Evolutionary conservation across 2,797 vertebrate species (phyloP).

Genomic region (Brotula barbata): DNA sequence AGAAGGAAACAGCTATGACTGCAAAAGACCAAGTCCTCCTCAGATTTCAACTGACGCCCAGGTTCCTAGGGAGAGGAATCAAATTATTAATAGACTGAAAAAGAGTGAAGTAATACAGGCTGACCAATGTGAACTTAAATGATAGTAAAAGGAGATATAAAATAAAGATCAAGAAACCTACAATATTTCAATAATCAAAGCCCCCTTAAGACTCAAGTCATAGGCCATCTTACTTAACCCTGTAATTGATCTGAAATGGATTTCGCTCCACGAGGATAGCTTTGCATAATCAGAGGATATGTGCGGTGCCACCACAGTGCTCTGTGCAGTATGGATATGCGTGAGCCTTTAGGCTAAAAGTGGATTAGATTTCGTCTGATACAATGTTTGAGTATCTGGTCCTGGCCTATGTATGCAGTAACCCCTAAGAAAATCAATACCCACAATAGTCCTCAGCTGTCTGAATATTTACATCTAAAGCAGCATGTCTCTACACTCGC

Average conservation of each 20-base stretch:
- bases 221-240: conserved; percentile 46
- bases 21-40: conserved; percentile 91
- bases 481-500: no score
- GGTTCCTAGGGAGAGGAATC: conserved; percentile 65
- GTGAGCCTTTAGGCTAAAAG: conserved; percentile 33
- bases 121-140: conserved; percentile 27
- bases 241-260: conserved; percentile 50
- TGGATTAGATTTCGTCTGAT: conserved; percentile 36
- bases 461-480: conserved; percentile 2
- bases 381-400: conserved; percentile 28
- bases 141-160: conserved; percentile 39
- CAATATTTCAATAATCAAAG: conserved; percentile 51
- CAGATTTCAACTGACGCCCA: conserved; percentile 76
- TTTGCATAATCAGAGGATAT: conserved; percentile 58
- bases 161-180: conserved; percentile 53
- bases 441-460: conserved; percentile 2
- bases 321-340: conserved; percentile 19
- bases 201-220: conserved; percentile 23
- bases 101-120: conserved; percentile 33
- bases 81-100: conserved; percentile 30
- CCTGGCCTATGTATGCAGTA: conserved; percentile 13
- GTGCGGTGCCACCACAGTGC: conserved; percentile 5
- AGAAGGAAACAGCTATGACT: conserved; percentile 98
- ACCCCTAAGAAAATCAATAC: conserved; percentile 22
- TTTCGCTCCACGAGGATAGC: conserved; percentile 45